Evolutionary conservation across 2,113 vertebrate species (phyloP).

Genomic region (Sebastes schlegelii): DNA sequence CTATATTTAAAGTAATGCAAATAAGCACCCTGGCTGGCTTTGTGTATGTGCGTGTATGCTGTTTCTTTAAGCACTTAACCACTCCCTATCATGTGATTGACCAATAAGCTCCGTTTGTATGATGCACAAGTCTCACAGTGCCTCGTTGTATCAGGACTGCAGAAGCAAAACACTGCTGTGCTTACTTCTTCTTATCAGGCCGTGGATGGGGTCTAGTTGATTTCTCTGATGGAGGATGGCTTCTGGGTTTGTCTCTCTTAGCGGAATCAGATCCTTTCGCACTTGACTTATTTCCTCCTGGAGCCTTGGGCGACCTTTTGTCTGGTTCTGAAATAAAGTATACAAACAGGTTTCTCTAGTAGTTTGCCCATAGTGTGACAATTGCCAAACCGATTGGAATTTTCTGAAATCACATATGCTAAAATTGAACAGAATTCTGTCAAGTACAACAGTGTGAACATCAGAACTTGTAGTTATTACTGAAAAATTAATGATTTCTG

Average conservation of each 20-base stretch:
- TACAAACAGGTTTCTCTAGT: not conserved
- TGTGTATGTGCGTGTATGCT: not conserved
- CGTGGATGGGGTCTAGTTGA: not conserved
- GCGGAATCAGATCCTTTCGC: not conserved
- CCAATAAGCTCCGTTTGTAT: too few relatives aligned
- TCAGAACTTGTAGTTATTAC: not conserved
- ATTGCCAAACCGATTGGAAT: not conserved
- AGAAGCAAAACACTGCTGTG: too few relatives aligned
- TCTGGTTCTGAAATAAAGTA: slow-evolving; percentile 27
- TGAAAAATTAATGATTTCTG: too few relatives aligned
- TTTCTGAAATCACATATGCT: not conserved
- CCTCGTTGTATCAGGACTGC: not conserved
- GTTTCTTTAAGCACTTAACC: not conserved
- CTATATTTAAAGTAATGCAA: not conserved
- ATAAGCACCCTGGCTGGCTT: not conserved
- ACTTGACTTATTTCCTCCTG: slow-evolving; percentile 3
- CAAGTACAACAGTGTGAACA: not conserved
- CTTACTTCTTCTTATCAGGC: not conserved
- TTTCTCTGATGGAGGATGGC: slow-evolving; percentile 20
- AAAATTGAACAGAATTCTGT: not conserved
- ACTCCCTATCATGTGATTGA: not conserved
- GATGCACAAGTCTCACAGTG: too few relatives aligned
- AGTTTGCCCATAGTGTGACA: not conserved
- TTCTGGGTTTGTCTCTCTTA: slow-evolving; percentile 29
- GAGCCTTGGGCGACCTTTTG: not conserved